A percentile compares a stretch with the other conserved stretches of the same genome.
phyloP scores from a whole-genome alignment of 2,888 invertebrate species.

The Anodontia alba region DNA sequence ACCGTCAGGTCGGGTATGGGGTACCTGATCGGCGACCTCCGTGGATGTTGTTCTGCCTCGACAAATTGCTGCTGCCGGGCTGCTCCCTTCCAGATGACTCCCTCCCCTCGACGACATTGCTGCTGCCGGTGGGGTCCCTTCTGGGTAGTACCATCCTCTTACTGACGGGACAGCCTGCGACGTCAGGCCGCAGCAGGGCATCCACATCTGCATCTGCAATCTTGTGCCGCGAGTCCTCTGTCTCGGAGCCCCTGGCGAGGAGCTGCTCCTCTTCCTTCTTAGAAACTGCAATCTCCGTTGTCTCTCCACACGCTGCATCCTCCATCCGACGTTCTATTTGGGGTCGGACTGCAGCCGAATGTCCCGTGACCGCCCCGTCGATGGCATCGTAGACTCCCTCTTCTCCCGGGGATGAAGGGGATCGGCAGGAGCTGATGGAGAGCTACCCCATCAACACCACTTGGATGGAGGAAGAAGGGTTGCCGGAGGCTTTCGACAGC shows the following conservation, averaged over 20 bases:
- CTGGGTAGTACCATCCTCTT: background rate
- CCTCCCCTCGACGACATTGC: background rate
- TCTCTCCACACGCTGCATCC: background rate
- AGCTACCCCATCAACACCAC: background rate
- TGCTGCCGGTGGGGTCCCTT: background rate
- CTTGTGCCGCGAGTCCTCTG: background rate
- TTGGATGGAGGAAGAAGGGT: background rate
- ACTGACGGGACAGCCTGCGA: background rate
- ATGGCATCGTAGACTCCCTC: background rate
- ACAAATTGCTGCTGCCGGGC: background rate
- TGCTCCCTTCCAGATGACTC: background rate
- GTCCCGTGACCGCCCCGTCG: background rate
- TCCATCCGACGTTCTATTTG: background rate
- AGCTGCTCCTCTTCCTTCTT: background rate
- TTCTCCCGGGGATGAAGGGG: background rate
- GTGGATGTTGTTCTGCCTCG: background rate
- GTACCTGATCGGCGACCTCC: background rate
- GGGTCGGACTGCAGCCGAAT: background rate
- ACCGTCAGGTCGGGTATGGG: background rate
- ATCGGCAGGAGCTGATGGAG: background rate
- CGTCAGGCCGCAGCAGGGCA: background rate
- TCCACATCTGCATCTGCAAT: background rate
- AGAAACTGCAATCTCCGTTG: background rate
- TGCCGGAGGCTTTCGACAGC: slow-evolving; percentile 3
- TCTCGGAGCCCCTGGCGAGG: background rate